Conservation (phyloP, 2,113 vertebrate species). For the Chascanopsetta lugubris region DNA sequence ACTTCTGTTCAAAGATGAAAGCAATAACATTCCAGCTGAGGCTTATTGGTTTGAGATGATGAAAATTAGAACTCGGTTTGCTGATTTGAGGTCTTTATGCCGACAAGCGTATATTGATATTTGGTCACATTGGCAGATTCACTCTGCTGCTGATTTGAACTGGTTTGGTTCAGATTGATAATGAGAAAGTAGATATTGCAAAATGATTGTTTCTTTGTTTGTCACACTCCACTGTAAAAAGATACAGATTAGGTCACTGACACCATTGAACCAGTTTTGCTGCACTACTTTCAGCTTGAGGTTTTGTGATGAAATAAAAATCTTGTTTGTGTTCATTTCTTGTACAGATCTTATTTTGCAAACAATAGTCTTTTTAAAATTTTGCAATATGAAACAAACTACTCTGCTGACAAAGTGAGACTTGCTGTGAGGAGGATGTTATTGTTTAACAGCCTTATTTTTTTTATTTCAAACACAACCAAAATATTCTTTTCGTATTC, state of each 20-base stretch:
- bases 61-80: not conserved
- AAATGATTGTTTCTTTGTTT: slow-evolving; percentile 5
- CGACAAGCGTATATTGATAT: no score
- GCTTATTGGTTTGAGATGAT: not conserved
- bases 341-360: no score
- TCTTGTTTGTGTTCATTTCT: not conserved
- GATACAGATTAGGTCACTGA: not conserved
- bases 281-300: not conserved
- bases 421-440: not conserved
- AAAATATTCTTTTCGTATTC: no score
- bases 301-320: not conserved
- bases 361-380: not conserved
- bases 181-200: not conserved
- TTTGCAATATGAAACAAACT: not conserved
- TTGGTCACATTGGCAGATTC: not conserved
- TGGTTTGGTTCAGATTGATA: not conserved
- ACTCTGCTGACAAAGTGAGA: not conserved
- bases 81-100: not conserved
- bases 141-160: not conserved
- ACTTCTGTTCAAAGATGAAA: slow-evolving; percentile 6
- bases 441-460: not conserved
- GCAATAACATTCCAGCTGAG: not conserved
- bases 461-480: not conserved
- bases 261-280: not conserved
- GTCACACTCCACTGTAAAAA: not conserved